phyloP scores from a whole-genome alignment of 35 echinoderm and acorn worm genomes.

The Eucidaris tribuloides region DNA sequence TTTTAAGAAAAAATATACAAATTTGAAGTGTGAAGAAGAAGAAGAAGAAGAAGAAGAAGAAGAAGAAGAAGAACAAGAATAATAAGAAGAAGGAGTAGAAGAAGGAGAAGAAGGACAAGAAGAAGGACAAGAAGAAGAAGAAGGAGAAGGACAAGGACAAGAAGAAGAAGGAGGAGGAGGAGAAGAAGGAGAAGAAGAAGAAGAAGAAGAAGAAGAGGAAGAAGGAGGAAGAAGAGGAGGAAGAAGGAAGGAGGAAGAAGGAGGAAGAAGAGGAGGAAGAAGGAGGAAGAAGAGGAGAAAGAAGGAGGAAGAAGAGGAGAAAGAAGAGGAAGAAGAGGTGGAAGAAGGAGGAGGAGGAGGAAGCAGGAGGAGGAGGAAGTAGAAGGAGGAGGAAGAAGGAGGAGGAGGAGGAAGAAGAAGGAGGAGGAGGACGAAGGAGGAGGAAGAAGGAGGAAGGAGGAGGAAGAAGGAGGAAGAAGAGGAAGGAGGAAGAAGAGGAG shows the following conservation, averaged over 20 bases:
- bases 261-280: not conserved
- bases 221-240: not conserved
- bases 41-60: not conserved
- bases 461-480: too few species aligned
- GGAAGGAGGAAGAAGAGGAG: too few species aligned
- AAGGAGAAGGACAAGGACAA: not conserved
- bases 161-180: not conserved
- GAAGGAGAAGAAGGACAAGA: not conserved
- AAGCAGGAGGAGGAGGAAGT: too few species aligned
- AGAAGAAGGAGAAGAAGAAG: not conserved
- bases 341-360: too few species aligned
- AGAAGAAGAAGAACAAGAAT: not conserved
- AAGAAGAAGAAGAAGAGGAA: not conserved
- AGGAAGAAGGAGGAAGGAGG: too few species aligned
- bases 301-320: conserved; percentile 1
- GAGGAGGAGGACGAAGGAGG: too few species aligned
- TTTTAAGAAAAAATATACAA: not conserved
- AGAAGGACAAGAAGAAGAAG: not conserved
- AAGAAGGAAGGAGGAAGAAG: not conserved
- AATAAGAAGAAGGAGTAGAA: not conserved
- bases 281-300: not conserved
- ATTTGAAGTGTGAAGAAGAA: not conserved
- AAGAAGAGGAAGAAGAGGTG: too few species aligned
- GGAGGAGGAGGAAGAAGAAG: too few species aligned
- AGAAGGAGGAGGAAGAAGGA: too few species aligned